These are phyloP conservation scores for Lasioglossum marginatum DNA, from an alignment of 2,888 invertebrate species.

Conservation along the genomic window DNA sequence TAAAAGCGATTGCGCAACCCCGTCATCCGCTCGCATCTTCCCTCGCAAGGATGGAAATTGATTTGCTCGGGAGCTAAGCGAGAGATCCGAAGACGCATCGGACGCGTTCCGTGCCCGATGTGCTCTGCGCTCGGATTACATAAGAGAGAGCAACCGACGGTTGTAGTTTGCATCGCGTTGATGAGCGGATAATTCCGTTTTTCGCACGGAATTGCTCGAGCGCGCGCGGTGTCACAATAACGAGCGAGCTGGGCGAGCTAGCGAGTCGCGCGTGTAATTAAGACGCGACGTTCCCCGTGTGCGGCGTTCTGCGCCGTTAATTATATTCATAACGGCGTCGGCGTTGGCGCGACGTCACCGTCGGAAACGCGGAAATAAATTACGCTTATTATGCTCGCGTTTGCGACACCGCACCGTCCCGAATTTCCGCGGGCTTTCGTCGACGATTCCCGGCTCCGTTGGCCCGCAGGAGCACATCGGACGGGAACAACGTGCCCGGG, in stretches of 20 bases:
- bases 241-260: slow-evolving; percentile 22
- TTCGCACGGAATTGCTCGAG: slow-evolving; percentile 67
- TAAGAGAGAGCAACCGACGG: slow-evolving; percentile 33
- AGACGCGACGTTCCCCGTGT: slow-evolving; percentile 36
- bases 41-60: neutral
- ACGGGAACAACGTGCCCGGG: slow-evolving; percentile 53
- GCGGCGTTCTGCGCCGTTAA: neutral
- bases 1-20: neutral
- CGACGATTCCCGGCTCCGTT: neutral
- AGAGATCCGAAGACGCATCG: slow-evolving; percentile 2
- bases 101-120: neutral
- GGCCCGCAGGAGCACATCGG: neutral
- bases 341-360: neutral
- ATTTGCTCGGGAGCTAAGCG: neutral
- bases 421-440: neutral
- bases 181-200: slow-evolving; percentile 67
- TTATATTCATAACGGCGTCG: slow-evolving; percentile 10
- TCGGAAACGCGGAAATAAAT: neutral
- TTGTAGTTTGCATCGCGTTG: slow-evolving; percentile 39
- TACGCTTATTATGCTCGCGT: neutral
- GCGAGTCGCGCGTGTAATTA: slow-evolving; percentile 55
- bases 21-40: neutral
- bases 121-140: slow-evolving; percentile 35
- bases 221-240: slow-evolving; percentile 62
- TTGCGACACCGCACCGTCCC: neutral